phyloP scores from a whole-genome alignment of 2,888 invertebrate genomes.

The Dolichomitus sp. region DNA sequence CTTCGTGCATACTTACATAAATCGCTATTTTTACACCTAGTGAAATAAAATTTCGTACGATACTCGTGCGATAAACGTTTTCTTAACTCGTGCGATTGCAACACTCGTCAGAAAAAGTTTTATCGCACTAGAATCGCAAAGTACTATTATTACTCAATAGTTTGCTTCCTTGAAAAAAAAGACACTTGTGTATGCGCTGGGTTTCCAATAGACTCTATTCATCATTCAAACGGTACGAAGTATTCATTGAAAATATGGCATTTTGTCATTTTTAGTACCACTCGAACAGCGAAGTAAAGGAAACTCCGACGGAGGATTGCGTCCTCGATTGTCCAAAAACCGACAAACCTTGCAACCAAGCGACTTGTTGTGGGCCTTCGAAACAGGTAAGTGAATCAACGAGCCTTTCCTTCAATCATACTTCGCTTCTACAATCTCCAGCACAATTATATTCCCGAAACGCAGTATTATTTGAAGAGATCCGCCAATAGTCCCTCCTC shows the following conservation, averaged over 20 bases:
- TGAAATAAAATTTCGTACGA: too few species aligned
- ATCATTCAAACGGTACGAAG: neutral
- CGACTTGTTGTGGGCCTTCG: conserved; percentile 95
- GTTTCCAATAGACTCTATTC: neutral
- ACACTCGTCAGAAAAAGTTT: too few species aligned
- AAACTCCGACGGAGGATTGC: conserved; percentile 89
- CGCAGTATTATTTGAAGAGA: conserved; percentile 76
- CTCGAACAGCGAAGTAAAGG: conserved; percentile 85
- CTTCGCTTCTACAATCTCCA: conserved; percentile 46
- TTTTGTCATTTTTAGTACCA: conserved; percentile 82
- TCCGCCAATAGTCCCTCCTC: conserved; percentile 69
- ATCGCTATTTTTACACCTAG: too few species aligned
- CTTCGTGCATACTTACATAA: too few species aligned
- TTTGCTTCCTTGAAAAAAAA: too few species aligned
- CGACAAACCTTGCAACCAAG: conserved; percentile 93
- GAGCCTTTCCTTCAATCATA: neutral
- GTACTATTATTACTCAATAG: too few species aligned
- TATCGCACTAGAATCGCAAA: too few species aligned
- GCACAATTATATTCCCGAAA: conserved; percentile 60
- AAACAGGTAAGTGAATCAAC: conserved; percentile 89
- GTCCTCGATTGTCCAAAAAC: conserved; percentile 96
- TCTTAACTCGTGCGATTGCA: too few species aligned
- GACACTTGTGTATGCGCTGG: neutral
- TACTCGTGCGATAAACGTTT: too few species aligned
- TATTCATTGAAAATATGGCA: neutral